phyloP scores from a whole-genome alignment of 1,140 invertebrate species.

The Heliconius nattereri region DNA sequence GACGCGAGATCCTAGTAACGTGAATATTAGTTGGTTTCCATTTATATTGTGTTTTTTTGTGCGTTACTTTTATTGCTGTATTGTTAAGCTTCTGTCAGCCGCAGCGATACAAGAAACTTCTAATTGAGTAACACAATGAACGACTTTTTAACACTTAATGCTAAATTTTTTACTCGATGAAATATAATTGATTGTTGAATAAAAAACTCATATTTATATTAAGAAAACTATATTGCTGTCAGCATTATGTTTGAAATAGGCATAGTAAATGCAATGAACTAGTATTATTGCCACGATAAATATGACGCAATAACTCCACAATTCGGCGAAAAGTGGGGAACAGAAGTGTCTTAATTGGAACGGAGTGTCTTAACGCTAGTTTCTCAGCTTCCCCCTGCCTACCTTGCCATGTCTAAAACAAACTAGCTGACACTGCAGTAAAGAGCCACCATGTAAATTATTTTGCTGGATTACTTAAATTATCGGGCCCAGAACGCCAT shows the following conservation, averaged over 20 bases:
- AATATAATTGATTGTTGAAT: slow-evolving; percentile 1
- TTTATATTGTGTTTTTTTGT: slow-evolving; percentile 59
- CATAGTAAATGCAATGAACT: not conserved
- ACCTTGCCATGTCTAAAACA: slow-evolving; percentile 39
- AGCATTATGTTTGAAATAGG: not conserved
- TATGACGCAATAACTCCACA: not conserved
- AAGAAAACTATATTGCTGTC: not conserved
- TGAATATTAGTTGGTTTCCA: slow-evolving; percentile 59
- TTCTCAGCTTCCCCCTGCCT: too few relatives aligned
- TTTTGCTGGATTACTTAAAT: slow-evolving; percentile 64
- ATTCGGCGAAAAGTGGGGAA: too few relatives aligned
- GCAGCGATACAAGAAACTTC: slow-evolving; percentile 55
- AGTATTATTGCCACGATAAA: not conserved
- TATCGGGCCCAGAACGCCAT: slow-evolving; percentile 64
- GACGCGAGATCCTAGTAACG: slow-evolving; percentile 69
- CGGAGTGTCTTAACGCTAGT: too few relatives aligned
- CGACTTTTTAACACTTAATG: not conserved
- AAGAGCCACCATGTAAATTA: slow-evolving; percentile 72
- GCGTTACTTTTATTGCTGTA: slow-evolving; percentile 65
- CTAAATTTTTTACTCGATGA: not conserved
- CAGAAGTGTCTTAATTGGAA: too few relatives aligned
- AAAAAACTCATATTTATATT: slow-evolving; percentile 8
- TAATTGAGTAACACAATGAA: slow-evolving; percentile 9
- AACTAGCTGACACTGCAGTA: slow-evolving; percentile 59
- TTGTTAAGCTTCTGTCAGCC: slow-evolving; percentile 56